Evolutionary conservation across 2,797 vertebrate genomes (phyloP).

Genomic region (Eutrigla gurnardus): DNA sequence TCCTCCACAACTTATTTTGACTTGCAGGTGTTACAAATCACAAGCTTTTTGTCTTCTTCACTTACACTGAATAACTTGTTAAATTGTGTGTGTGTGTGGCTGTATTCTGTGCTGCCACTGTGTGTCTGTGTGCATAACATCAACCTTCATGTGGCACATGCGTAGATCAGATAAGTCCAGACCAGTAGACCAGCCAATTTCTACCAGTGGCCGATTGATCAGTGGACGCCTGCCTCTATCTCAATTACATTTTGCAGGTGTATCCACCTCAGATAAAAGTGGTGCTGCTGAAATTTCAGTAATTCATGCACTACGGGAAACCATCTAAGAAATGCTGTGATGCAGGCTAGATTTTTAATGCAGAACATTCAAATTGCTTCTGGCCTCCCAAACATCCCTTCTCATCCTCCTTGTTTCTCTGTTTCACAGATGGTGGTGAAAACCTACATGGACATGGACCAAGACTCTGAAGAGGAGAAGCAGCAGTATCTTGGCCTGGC

Average conservation of each 20-base stretch:
- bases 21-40: background rate
- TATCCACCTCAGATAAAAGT: no score
- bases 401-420: constrained; percentile 25
- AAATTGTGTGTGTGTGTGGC: background rate
- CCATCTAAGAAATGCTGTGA: background rate
- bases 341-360: background rate
- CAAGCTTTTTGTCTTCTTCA: background rate
- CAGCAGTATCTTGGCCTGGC: constrained; percentile 98
- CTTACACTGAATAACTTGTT: background rate
- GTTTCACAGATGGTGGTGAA: constrained; percentile 96
- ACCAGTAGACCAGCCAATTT: no score
- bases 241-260: no score
- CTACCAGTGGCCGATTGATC: no score
- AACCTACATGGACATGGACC: constrained; percentile 99
- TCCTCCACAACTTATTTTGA: background rate
- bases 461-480: constrained; percentile 99
- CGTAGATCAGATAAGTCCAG: no score
- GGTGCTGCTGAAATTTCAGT: no score
- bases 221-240: no score
- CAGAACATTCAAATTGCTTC: constrained; percentile 1
- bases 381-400: background rate
- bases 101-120: background rate
- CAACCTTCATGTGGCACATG: no score
- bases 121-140: background rate
- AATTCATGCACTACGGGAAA: background rate